Evolutionary conservation across 1,140 invertebrate genomes (phyloP).

Genomic region (Saccostrea cuccullata): DNA sequence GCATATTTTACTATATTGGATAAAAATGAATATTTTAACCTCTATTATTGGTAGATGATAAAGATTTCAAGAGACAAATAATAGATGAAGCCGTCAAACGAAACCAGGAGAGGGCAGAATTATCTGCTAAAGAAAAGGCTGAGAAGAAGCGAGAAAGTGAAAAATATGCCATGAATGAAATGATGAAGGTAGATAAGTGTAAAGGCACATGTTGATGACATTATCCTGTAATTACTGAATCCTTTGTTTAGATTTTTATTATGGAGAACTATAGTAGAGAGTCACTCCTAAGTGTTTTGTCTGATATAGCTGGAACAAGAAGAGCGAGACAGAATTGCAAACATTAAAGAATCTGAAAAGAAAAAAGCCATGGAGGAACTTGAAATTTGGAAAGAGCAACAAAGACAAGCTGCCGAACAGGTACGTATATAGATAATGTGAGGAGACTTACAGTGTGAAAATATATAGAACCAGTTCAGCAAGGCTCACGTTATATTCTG

Average conservation of each 20-base stretch:
- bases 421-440: constrained; percentile 48
- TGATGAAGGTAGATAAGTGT: constrained; percentile 70
- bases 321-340: constrained; percentile 80
- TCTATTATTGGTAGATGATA: constrained; percentile 60
- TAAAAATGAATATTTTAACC: not conserved
- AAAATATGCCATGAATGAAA: constrained; percentile 71
- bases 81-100: constrained; percentile 69
- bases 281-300: not conserved
- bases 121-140: constrained; percentile 66
- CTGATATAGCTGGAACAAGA: constrained; percentile 82
- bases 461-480: no score
- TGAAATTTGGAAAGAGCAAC: constrained; percentile 83
- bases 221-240: not conserved
- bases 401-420: constrained; percentile 66
- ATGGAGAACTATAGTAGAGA: not conserved
- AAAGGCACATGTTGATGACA: not conserved
- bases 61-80: constrained; percentile 66
- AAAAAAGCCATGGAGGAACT: constrained; percentile 84
- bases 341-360: constrained; percentile 80
- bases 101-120: constrained; percentile 65
- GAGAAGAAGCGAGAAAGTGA: constrained; percentile 69
- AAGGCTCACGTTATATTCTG: no score
- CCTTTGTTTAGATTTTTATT: not conserved
- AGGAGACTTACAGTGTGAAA: not conserved
- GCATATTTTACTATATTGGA: not conserved